A percentile compares a stretch with the other conserved stretches of the same genome.
Conservation (phyloP, 2,113 vertebrate genomes). For the Panthera tigris region DNA sequence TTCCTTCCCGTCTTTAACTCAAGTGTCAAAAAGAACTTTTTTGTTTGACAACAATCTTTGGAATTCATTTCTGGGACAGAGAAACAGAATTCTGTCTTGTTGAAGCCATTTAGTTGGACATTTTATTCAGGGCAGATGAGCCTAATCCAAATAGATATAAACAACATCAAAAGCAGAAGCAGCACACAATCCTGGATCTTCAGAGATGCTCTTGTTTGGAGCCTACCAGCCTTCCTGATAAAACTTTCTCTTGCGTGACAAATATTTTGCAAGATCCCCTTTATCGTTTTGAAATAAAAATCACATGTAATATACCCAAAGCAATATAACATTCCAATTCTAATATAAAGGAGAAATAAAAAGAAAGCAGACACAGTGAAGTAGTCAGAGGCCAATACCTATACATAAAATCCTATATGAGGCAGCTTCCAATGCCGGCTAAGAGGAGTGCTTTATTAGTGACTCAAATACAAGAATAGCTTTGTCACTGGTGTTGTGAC, state of each 20-base stretch:
- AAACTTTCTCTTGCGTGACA: neutral
- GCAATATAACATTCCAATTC: neutral
- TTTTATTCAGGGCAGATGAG: neutral
- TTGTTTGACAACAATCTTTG: neutral
- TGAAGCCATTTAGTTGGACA: neutral
- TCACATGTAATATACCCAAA: neutral
- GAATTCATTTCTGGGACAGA: neutral
- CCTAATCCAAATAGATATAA: neutral
- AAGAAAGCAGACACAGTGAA: neutral
- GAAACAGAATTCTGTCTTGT: neutral
- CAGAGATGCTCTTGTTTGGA: neutral
- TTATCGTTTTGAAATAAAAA: constrained; percentile 2
- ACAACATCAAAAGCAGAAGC: neutral
- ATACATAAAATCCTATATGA: rapidly evolving
- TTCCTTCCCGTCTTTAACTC: neutral
- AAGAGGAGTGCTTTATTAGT: neutral
- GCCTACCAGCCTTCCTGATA: neutral
- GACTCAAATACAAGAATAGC: neutral
- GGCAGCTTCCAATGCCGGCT: neutral
- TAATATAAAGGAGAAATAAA: constrained; percentile 4
- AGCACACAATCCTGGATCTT: neutral
- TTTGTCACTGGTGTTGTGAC: neutral
- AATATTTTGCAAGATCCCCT: neutral
- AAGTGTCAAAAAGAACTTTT: neutral
- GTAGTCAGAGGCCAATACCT: neutral